Base-by-base conservation (phyloP, 2,888 invertebrate genomes). In the Phyllotreta cruciferae region DNA sequence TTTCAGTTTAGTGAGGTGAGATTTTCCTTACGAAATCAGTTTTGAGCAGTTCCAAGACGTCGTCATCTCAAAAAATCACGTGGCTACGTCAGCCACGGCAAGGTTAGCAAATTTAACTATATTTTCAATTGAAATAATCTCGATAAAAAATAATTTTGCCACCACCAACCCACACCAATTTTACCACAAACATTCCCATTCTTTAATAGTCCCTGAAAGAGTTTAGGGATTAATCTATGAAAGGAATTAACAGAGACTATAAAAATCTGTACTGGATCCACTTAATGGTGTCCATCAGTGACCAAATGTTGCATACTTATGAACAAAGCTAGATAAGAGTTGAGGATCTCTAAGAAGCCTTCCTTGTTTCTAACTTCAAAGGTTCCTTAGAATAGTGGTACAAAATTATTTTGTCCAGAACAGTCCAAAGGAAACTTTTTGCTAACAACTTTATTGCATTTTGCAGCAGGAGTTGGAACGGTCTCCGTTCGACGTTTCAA, bases 401-500 rank as follows among this genome's bases (percentile, higher is more conserved):
- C n/a, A n/a, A n/a, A 4, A 24, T 24, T 24, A 24, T 1, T 24
- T 24, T 24, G 24, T 24, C 4, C 24, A 24, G 24, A 24, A 24
- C 24, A 24, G 4, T 24, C 24, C 24, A 24, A 24, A 24, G 24
- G 24, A 24, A 24, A 24, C 24, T 53, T 34, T 9, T 53, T 14
- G 53, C 36, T 37, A 10, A 41, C 6, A 41, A n/a, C 1, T 5
- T 41, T 10, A 10, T 14, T 36, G 13, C 45, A 14, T 13, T 44
- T 68, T 70, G 56, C 62, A 62, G 68, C 69, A 63, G 70, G 71
- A 58, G 72, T 71, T 55, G 66, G 60, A 37, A 24, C 75, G 56
- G 69, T 77, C 45, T 69, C 73, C 54, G 73, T 72, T 41, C 78
- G 85, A 54, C 84, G 85, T 64, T 86, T 86, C 79, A 85, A 85